Evolutionary conservation across 2,113 vertebrate genomes (phyloP), one percentile per base, ranked within the genome.

Genomic region (Lagopus muta): DNA sequence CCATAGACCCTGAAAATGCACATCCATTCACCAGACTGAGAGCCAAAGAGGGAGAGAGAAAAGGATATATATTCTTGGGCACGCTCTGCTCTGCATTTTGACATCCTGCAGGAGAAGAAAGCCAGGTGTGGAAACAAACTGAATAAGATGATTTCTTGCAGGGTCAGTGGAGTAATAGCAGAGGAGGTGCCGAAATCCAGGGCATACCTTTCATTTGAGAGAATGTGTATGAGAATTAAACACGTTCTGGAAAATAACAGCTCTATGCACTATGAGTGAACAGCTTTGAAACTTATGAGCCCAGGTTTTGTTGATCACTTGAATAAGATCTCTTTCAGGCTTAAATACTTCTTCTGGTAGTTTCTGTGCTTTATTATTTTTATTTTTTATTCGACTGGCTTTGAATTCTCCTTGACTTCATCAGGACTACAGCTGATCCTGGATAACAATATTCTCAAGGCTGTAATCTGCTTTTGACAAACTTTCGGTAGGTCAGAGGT

Each of bases 31-130:
- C 52, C 81, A 14, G 1, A 1, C 83, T 88, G 60, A 6, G 4
- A 57, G 18, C n/a, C 87, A 1, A 72, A 72, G 10, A 28, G 40
- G 54, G 40, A 88, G 38, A 28, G 57, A 67, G 57, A 48, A 78
- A 66, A 72, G 52, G 27, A 9, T 40, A 1, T 8, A 4, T 34
- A 3, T 61, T 61, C 60, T 86, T 62, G 38, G n/a, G 43, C 75
- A 30, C 64, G 5, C 43, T 83, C 43, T 88, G 61, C 72, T 87
- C 60, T 57, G 72, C 57, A 27, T 24, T 69, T 82, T 93, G 82
- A 78, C 69, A 38, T 91, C 40, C 43, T 88, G 76, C 62, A 79
- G 73, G 19, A 95, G 69, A 95, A 78, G 86, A 93, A 96, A 97
- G 61, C 94, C 93, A 95, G 80, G 76, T 88, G 70, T 92, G 77